phyloP scores from a whole-genome alignment of 2,797 vertebrate species.

The Oreochromis mossambicus region DNA sequence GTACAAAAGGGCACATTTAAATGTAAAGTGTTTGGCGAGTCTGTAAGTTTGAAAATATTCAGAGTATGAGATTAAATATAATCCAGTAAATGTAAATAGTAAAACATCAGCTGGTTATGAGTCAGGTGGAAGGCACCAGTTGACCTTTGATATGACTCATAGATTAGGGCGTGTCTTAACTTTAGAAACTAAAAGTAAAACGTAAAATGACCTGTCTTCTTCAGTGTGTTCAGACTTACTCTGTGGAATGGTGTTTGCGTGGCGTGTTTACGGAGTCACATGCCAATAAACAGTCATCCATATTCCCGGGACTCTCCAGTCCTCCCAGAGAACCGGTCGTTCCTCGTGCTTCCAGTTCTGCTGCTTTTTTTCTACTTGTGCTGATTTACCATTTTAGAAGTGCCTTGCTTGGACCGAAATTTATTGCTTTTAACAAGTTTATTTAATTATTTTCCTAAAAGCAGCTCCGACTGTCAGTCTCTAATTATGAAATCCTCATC shows the following conservation, averaged over 20 bases:
- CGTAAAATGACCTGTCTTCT: neutral
- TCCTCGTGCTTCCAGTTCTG: neutral
- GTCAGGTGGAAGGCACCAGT: neutral
- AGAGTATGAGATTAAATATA: neutral
- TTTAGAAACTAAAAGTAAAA: neutral
- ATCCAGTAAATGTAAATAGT: neutral
- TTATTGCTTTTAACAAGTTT: neutral
- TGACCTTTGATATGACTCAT: neutral
- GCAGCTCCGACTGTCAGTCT: neutral
- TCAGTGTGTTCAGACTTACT: neutral
- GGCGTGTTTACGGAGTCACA: neutral
- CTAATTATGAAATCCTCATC: neutral
- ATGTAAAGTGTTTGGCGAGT: neutral
- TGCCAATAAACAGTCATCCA: neutral
- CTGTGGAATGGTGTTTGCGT: neutral
- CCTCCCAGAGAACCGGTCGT: neutral
- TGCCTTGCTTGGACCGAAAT: neutral
- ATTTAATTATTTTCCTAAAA: neutral
- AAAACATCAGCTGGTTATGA: neutral
- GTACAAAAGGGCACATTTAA: neutral
- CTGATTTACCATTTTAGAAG: neutral
- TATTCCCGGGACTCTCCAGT: neutral
- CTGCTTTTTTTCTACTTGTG: neutral
- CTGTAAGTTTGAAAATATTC: neutral
- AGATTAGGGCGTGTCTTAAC: rapidly evolving